Percentiles rank a stretch among this genome's conserved stretches.
phyloP scores from a whole-genome alignment of 2,797 vertebrate genomes.

The Cottoperca gobio region DNA sequence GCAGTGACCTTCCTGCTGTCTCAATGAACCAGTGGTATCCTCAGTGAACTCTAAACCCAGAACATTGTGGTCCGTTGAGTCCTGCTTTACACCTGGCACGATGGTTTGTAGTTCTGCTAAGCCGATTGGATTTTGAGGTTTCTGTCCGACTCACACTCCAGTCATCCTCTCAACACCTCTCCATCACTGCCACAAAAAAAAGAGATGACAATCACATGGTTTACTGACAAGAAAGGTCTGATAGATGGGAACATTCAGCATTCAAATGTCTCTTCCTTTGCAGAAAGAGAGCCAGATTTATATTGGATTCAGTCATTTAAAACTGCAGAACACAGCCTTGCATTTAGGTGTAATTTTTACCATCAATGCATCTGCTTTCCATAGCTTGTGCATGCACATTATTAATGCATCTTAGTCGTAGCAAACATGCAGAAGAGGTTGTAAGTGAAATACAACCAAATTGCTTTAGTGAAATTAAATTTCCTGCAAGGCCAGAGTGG shows the following conservation, averaged over 20 bases:
- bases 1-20: constrained; percentile 22
- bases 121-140: constrained; percentile 3
- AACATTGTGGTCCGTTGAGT: no score
- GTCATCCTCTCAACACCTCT: constrained; percentile 19
- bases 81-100: not conserved
- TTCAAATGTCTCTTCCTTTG: not conserved
- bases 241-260: not conserved
- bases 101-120: not conserved
- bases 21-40: no score
- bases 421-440: not conserved
- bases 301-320: not conserved
- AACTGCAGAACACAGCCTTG: not conserved
- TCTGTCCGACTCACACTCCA: not conserved
- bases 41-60: no score
- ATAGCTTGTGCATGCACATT: not conserved
- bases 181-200: constrained; percentile 3
- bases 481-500: constrained; percentile 6
- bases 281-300: not conserved
- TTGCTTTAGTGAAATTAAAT: not conserved
- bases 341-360: not conserved
- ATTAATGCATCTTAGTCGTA: not conserved
- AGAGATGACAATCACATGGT: constrained; percentile 15
- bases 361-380: not conserved
- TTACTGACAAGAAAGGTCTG: not conserved
- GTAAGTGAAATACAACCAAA: not conserved